Evolutionary conservation across 2,113 vertebrate genomes (phyloP).

Genomic region (Hippocampus guttulatus): DNA sequence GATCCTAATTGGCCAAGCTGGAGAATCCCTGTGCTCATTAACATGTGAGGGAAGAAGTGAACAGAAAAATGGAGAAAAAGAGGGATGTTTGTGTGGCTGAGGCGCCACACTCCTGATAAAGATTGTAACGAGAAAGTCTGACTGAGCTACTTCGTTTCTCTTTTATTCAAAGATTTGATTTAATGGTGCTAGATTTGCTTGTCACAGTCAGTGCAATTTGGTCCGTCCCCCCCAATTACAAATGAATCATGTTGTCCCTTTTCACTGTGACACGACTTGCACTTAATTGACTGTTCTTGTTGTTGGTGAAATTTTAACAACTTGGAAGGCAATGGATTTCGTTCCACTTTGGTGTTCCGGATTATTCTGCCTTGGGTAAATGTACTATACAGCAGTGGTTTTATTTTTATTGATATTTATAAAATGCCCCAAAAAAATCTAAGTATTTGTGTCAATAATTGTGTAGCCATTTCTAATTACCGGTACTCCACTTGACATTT

Average conservation of each 20-base stretch:
- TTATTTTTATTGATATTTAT: too few species aligned
- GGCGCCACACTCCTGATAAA: not conserved
- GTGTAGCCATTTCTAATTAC: too few species aligned
- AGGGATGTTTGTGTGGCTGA: not conserved
- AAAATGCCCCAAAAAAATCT: too few species aligned
- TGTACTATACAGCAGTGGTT: too few species aligned
- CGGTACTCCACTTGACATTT: too few species aligned
- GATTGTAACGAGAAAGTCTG: not conserved
- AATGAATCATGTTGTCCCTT: not conserved
- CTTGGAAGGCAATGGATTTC: too few species aligned
- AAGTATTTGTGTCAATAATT: too few species aligned
- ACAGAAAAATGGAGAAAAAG: constrained; percentile 8
- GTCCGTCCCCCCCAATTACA: too few species aligned
- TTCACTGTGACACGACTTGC: not conserved
- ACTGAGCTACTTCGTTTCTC: not conserved
- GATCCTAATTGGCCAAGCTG: constrained; percentile 60
- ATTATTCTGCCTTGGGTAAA: too few species aligned
- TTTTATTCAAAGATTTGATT: not conserved
- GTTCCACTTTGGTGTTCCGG: too few species aligned
- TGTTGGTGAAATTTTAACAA: too few species aligned
- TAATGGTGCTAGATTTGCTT: not conserved
- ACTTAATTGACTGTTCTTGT: too few species aligned
- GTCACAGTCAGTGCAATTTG: not conserved
- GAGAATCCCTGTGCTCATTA: constrained; percentile 55
- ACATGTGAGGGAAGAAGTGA: constrained; percentile 23